Conservation (phyloP, 2,888 invertebrate species). For the Celastrina argiolus region DNA sequence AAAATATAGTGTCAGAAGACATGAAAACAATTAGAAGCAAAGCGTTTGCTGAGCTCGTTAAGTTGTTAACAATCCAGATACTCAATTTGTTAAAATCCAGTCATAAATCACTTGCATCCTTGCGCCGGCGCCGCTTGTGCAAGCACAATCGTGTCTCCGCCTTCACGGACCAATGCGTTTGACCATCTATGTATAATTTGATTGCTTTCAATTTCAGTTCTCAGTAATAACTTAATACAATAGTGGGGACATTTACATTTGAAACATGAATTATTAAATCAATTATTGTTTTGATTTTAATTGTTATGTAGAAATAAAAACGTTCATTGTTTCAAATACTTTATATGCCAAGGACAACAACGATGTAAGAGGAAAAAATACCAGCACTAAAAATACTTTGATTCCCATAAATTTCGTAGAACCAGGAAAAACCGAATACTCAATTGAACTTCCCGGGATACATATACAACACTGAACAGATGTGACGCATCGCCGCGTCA, state of each 20-base stretch:
- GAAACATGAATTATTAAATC: not conserved
- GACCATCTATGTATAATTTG: slow-evolving; percentile 30
- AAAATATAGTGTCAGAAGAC: not conserved
- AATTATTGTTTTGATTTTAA: too few relatives aligned
- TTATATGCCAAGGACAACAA: too few relatives aligned
- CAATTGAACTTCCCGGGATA: too few relatives aligned
- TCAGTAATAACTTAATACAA: not conserved
- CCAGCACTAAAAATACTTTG: too few relatives aligned
- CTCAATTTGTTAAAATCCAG: slow-evolving; percentile 26
- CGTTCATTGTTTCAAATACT: too few relatives aligned
- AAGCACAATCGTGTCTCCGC: slow-evolving; percentile 50
- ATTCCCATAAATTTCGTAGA: not conserved
- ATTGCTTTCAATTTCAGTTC: slow-evolving; percentile 19
- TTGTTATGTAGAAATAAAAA: too few relatives aligned
- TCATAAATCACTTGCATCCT: slow-evolving; percentile 35
- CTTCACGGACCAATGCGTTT: slow-evolving; percentile 49
- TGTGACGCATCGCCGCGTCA: not conserved
- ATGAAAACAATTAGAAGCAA: slow-evolving; percentile 10
- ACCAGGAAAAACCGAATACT: not conserved
- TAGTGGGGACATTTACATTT: not conserved
- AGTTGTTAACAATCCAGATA: slow-evolving; percentile 17
- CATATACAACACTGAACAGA: not conserved
- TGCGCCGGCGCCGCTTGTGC: slow-evolving; percentile 43
- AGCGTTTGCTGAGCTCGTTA: slow-evolving; percentile 14
- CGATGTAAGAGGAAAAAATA: too few relatives aligned